Base-by-base conservation (phyloP, 2,888 invertebrate genomes). In the Vesta saturnalis region DNA sequence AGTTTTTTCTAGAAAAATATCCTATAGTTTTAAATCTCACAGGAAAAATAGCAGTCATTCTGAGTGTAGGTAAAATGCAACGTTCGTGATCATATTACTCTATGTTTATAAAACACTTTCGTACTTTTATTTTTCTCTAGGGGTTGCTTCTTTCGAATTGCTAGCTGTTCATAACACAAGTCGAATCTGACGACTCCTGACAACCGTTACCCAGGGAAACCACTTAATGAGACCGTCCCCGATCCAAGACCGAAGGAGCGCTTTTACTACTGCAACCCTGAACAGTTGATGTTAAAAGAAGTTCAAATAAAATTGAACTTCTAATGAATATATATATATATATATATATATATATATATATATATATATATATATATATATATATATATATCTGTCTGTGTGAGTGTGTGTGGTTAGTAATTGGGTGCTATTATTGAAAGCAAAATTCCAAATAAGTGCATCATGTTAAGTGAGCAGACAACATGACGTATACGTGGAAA, bases 151-250 rank as follows among this genome's bases (percentile, higher is more conserved):
- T 67, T 71, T 73, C 70, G 73, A 73, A 76, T 75, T 76, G 72
- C 65, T 71, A 69, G 72, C 72, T 75, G 75, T 73, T 76, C 77
- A 76, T 76, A 76, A 78, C 75, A 73, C 75, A 73, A 76, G 70
- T 73, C 71, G 74, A 73, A 73, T 76, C 76, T 76, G 77, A 78
- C 78, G 79, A 80, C 77, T 78, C 79, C 79, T 79, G 80, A 81
- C 79, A 80, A 82, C 81, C 81, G 82, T 83, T 81, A 79, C 82
- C 81, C 79, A 74, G 81, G 82, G 83, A 82, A 81, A 83, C 82
- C 82, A 81, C 82, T 82, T 82, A 83, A 83, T 82, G 83, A 83
- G 80, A 79, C 77, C 79, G 74, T 73, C 76, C 77, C 69, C 62
- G 69, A 69, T 58, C 69, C 62, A 69, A 66, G 58, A 65, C 65